Conservation (phyloP, 2,888 invertebrate species). For the Drosophila niveifrons region DNA sequence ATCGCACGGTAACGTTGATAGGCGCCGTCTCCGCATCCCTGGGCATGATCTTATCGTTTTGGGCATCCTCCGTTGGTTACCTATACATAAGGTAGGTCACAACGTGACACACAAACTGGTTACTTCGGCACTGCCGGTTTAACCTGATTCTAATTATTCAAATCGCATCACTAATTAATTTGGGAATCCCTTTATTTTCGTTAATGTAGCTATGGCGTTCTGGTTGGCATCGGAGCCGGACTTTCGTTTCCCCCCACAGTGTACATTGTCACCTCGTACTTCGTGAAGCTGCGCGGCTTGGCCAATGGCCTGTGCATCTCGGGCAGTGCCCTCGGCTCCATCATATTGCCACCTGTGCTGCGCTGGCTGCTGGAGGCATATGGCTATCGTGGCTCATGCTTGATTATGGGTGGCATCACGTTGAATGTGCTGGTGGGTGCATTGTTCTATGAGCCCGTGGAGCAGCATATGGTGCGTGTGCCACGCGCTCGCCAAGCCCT, state of each 20-base stretch:
- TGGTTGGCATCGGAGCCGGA: conserved; percentile 94
- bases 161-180: conserved; percentile 4
- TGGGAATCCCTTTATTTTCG: background rate
- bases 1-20: conserved; percentile 92
- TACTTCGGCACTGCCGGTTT: conserved; percentile 5
- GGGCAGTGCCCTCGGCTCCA: conserved; percentile 94
- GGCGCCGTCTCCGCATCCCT: conserved; percentile 93
- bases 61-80: conserved; percentile 91
- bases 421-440: conserved; percentile 94
- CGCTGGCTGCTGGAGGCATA: conserved; percentile 90
- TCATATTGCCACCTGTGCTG: conserved; percentile 92
- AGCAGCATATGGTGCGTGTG: conserved; percentile 91
- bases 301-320: conserved; percentile 96
- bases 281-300: conserved; percentile 91
- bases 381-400: conserved; percentile 90
- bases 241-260: conserved; percentile 95
- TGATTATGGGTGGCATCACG: conserved; percentile 93
- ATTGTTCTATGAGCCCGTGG: conserved; percentile 93
- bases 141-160: conserved; percentile 19
- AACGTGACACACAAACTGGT: background rate
- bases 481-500: conserved; percentile 84
- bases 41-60: conserved; percentile 94
- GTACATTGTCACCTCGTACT: conserved; percentile 95
- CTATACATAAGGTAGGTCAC: conserved; percentile 91
- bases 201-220: conserved; percentile 89